phyloP scores from a whole-genome alignment of 2,888 invertebrate species.

The Catocala nupta region DNA sequence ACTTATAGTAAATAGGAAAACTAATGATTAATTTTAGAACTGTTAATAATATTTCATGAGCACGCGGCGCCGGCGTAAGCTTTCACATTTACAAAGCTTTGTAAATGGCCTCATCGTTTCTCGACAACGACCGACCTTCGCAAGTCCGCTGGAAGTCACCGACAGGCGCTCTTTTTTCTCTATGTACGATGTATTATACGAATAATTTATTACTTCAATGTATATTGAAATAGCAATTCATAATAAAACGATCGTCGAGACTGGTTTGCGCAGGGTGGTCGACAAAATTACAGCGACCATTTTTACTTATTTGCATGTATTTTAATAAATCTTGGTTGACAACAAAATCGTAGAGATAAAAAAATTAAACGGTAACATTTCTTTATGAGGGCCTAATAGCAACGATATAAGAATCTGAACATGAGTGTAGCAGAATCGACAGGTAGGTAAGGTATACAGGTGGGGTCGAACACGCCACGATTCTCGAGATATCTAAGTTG shows the following conservation, averaged over 20 bases:
- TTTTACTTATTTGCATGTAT: slow-evolving; percentile 39
- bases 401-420: slow-evolving; percentile 28
- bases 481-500: slow-evolving; percentile 71
- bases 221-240: slow-evolving; percentile 49
- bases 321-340: slow-evolving; percentile 26
- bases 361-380: slow-evolving; percentile 5
- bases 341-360: slow-evolving; percentile 4
- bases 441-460: slow-evolving; percentile 58
- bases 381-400: slow-evolving; percentile 7
- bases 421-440: slow-evolving; percentile 53
- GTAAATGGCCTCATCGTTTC: slow-evolving; percentile 2
- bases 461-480: slow-evolving; percentile 73
- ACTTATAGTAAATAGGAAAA: too few relatives aligned
- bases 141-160: slow-evolving; percentile 42
- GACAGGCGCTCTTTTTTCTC: slow-evolving; percentile 36
- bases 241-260: slow-evolving; percentile 44
- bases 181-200: slow-evolving; percentile 34
- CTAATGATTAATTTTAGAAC: neutral
- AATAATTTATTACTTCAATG: slow-evolving; percentile 51
- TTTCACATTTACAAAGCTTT: slow-evolving; percentile 6
- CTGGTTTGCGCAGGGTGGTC: slow-evolving; percentile 49
- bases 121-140: slow-evolving; percentile 53
- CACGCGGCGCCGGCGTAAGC: neutral
- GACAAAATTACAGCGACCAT: slow-evolving; percentile 32
- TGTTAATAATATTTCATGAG: neutral